phyloP scores from a whole-genome alignment of 2,113 vertebrate species.

The Hiodon tergisus region DNA sequence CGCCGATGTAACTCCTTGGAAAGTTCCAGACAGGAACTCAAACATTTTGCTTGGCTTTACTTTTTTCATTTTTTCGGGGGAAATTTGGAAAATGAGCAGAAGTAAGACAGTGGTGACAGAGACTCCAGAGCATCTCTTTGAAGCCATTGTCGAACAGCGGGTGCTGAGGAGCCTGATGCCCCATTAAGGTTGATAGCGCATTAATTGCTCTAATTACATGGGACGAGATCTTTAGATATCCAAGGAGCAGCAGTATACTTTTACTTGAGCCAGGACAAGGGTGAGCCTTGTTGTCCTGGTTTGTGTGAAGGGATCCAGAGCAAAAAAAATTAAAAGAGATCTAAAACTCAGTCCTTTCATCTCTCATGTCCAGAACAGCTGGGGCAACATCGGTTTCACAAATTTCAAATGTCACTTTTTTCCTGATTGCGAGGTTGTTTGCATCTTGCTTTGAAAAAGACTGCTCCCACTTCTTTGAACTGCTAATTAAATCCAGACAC shows the following conservation, averaged over 20 bases:
- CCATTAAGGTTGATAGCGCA: too few relatives aligned
- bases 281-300: not conserved
- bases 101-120: conserved; percentile 23
- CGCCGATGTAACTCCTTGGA: conserved; percentile 38
- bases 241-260: not conserved
- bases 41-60: conserved; percentile 20
- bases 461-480: conserved; percentile 7
- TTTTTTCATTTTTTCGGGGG: conserved; percentile 39
- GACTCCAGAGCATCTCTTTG: conserved; percentile 19
- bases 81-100: conserved; percentile 38
- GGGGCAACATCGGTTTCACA: not conserved
- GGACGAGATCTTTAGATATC: conserved; percentile 10
- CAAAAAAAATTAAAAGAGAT: not conserved
- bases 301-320: not conserved
- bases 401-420: conserved; percentile 21
- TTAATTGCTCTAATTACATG: not conserved
- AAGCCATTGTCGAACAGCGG: conserved; percentile 5
- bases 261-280: not conserved
- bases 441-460: conserved; percentile 12
- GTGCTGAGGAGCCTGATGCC: too few relatives aligned
- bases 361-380: not conserved
- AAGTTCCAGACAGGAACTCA: conserved; percentile 12
- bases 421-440: conserved; percentile 29
- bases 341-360: not conserved
- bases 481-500: conserved; percentile 11